Base-by-base conservation (phyloP, 2,797 vertebrate genomes). In the Triplophysa yarkandensis region DNA sequence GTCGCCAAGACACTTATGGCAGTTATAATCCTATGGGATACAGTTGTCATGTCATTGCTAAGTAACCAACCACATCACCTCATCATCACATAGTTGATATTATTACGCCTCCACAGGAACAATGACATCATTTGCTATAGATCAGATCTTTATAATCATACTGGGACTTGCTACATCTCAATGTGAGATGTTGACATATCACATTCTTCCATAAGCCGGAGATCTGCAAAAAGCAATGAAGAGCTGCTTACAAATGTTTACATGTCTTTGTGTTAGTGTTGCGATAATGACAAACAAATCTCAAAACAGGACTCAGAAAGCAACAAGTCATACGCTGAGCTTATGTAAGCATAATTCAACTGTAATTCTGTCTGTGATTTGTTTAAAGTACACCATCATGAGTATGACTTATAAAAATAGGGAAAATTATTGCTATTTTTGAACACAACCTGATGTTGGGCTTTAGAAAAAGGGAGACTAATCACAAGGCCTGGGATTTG, bases 71-170 rank as follows among this genome's bases (percentile, higher is more conserved):
- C 27, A 60, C 72, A 61, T 79, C 21, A 48, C 46, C 13, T 27
- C 23, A 58, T 48, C 5, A 41, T 44, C 77, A 48, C 39, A 63
- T 78, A 46, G 27, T 52, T 50, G 50, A 77, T 25, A 54, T 71
- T 28, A 52, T 61, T 27, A 62, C 55, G 9, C 1, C 43, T 58
- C 25, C 57, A 54, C 67, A 36, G 55, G 62, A 79, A 52, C 30
- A 41, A 66, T 80, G 75, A 80, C 64, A 19, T 72, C n/a, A 62
- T 65, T 23, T 52, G 19, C 71, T 61, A 48, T 8, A 28, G 11
- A 17, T 67, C 21, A 70, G 46, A 50, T 48, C 25, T 68, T 41
- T 17, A 11, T 39, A 32, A 76, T 46, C 43, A 44, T 68, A 30
- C 68, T 9, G 28, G 28, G 28, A 25, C 57, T 55, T 23, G 28